Evolutionary conservation across 2,888 invertebrate genomes (phyloP), one percentile per base, ranked within the genome.

Genomic region (Stictocephala bisonia): DNA sequence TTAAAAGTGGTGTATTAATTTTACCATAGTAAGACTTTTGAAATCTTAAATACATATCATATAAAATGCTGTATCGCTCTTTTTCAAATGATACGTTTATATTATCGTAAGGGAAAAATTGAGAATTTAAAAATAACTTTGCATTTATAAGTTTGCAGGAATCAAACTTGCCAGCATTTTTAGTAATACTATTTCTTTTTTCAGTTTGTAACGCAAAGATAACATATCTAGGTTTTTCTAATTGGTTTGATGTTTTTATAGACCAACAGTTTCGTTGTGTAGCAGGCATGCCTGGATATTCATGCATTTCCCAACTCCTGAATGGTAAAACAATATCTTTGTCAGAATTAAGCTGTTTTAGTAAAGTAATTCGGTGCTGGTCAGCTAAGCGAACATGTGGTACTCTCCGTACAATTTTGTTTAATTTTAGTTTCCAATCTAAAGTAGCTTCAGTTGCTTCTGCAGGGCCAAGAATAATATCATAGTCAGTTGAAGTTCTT

Each of bases 141-240:
- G 83, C 75, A 76, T 84, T 81, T n/a, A 76, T 80, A 41, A 83
- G 58, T 40, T 81, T 76, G 74, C 82, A 82, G 73, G 81, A 74
- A 75, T 80, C 76, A 58, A 78, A 79, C 2, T 51, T 29, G 44
- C 76, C 74, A 2, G 77, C 73, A 75, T 83, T 77, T 53, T 60
- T 76, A 3, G 15, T 24, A 48, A 73, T 58, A 24, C 78, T 72
- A 77, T 80, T 81, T 79, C 82, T 83, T 75, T 80, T 77, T 68
- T 80, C 77, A 15, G 82, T 83, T 80, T 84, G 84, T 53, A 84
- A 80, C 11, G 79, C 83, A 20, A 84, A 44, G 50, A 84, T 81
- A 18, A 84, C 74, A 76, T 77, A 84, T 64, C 83, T 74, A 1
- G 83, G 83, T 78, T 82, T 83, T 78, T 84, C 83, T 44, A 83